A percentile compares a stretch with the other conserved stretches of the same genome.
phyloP scores from a whole-genome alignment of 2,888 invertebrate genomes.

The Hydraecia micacea region DNA sequence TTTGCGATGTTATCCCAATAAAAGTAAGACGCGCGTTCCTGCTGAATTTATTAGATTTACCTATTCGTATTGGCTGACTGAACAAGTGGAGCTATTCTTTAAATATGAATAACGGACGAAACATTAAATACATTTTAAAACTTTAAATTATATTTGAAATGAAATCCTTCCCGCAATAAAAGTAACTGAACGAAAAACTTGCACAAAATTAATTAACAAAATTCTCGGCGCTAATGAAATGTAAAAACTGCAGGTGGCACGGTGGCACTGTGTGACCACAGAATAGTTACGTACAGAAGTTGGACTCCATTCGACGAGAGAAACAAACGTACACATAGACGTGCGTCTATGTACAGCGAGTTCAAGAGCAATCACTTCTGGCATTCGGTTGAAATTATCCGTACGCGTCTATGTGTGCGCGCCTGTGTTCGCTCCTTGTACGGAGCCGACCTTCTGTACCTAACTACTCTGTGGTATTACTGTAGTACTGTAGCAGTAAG shows the following conservation, averaged over 20 bases:
- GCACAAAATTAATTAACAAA: conserved; percentile 54
- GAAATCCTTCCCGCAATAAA: conserved; percentile 31
- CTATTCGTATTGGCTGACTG: not conserved
- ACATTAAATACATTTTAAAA: conserved; percentile 24
- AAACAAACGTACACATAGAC: not conserved
- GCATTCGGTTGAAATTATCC: not conserved
- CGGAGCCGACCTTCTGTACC: not conserved
- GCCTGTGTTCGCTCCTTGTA: not conserved
- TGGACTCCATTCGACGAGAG: not conserved
- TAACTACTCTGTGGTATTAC: not conserved
- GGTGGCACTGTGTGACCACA: not conserved
- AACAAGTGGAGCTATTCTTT: not conserved
- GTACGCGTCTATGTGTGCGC: not conserved
- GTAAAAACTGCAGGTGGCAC: conserved; percentile 53
- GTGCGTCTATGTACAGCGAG: not conserved
- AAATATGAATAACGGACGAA: not conserved
- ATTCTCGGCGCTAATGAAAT: conserved; percentile 51
- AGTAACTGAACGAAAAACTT: conserved; percentile 47
- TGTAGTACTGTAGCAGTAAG: conserved; percentile 37
- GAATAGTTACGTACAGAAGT: conserved; percentile 2
- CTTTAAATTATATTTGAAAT: conserved; percentile 26
- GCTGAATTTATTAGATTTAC: not conserved
- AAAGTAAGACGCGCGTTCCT: not conserved
- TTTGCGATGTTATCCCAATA: not conserved
- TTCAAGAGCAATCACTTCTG: not conserved